Base-by-base conservation (phyloP, 2,113 vertebrate species). In the Zosterops borbonicus region DNA sequence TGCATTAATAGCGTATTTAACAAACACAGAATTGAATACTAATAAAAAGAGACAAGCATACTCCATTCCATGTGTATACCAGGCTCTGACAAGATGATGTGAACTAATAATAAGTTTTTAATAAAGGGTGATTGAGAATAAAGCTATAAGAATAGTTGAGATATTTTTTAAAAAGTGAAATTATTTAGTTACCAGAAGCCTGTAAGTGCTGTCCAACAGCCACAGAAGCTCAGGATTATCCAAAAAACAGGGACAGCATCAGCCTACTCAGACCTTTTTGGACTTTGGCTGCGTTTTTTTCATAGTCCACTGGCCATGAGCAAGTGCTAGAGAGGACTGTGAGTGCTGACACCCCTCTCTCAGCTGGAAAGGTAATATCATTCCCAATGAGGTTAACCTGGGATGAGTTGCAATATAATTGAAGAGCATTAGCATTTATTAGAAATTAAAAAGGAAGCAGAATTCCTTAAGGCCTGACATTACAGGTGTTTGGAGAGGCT, bases 91-190 rank as follows among this genome's bases (percentile, higher is more conserved):
- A 77, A 93, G 84, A 81, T 65, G 42, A n/a, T 65, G 29, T 44
- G 80, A 89, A 90, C 39, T 79, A 47, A 53, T 67, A 29, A 16
- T 78, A 86, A 87, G 79, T 31, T 96, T 94, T 56, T 49, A 76
- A 44, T 86, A 77, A 95, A 96, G 83, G 63, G 86, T 82, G 86
- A 69, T 80, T 69, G 42, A 21, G n/a, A 94, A 58, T 84, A 62
- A 87, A 91, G 47, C n/a, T 47, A 4, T 69, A 39, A 83, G 41
- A 94, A 77, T 95, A 49, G 33, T 65, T 63, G n/a, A 18, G 9
- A 29, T 73, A 15, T 64, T 62, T 21, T 22, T 6, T 1, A 12
- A 35, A 83, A 74, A 65, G 18, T 14, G 4, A 52, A 83, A 20
- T 31, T 49, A 9, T 76, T 89, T 46, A 22, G 53, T 70, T 65